phyloP scores from a whole-genome alignment of 2,113 vertebrate species.

The Sebastes schlegelii region DNA sequence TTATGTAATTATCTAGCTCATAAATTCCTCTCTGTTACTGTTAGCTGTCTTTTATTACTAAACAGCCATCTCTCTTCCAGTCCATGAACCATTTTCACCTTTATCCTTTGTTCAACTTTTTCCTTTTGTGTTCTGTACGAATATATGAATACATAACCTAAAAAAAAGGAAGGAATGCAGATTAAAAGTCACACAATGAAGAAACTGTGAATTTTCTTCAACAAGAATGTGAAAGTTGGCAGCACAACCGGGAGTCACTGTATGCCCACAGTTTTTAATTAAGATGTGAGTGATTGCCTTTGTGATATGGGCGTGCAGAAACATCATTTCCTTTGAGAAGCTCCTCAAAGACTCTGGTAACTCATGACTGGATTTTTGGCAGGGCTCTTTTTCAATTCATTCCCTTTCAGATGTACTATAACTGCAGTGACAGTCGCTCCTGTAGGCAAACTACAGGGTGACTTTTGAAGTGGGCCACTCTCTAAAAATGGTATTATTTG shows the following conservation, averaged over 20 bases:
- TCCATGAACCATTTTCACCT: constrained; percentile 1
- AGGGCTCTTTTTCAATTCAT: constrained; percentile 51
- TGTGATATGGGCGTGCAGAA: constrained; percentile 56
- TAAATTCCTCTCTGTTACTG: constrained; percentile 24
- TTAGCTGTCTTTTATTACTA: constrained; percentile 16
- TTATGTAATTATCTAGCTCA: constrained; percentile 34
- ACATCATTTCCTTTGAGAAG: constrained; percentile 67
- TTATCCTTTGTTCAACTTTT: neutral
- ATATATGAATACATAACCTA: constrained; percentile 2
- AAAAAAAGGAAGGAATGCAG: constrained; percentile 4
- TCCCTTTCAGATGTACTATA: constrained; percentile 35
- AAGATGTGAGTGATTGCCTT: constrained; percentile 70
- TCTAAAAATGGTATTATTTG: constrained; percentile 52
- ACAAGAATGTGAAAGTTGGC: constrained; percentile 35
- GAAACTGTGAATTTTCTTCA: constrained; percentile 11
- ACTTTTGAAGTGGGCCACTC: constrained; percentile 60
- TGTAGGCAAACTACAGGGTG: constrained; percentile 56
- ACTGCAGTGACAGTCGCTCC: constrained; percentile 45
- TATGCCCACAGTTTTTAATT: constrained; percentile 66
- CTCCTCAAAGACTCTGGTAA: constrained; percentile 51
- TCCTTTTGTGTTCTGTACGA: neutral
- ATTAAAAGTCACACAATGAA: constrained; percentile 13
- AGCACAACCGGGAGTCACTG: constrained; percentile 34
- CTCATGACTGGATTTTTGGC: constrained; percentile 48
- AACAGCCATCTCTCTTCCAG: neutral